Percentiles rank a stretch among this genome's conserved stretches.
These are phyloP conservation scores for Syngnathoides biaculeatus DNA, from an alignment of 2,113 vertebrate genomes.

Conservation along the genomic window DNA sequence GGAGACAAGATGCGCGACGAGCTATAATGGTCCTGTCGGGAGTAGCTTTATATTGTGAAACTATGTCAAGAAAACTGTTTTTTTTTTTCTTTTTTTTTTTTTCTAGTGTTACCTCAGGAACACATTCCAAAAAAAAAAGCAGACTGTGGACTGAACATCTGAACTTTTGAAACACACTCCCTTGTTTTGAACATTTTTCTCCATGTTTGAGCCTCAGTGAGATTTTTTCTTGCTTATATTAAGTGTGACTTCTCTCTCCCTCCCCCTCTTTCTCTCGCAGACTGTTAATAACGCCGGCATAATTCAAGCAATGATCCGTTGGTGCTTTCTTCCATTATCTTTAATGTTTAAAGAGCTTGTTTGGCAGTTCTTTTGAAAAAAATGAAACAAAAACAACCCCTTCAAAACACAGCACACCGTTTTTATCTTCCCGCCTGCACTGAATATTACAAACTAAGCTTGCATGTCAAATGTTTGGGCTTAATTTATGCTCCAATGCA, in stretches of 20 bases:
- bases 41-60: conserved; percentile 39
- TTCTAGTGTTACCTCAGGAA: conserved; percentile 57
- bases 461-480: conserved; percentile 24
- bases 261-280: conserved; percentile 8
- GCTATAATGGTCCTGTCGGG: conserved; percentile 72
- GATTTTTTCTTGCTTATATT: conserved; percentile 67
- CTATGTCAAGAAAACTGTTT: conserved; percentile 15
- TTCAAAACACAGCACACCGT: background rate
- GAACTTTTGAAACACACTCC: conserved; percentile 14
- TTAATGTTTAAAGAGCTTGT: conserved; percentile 75
- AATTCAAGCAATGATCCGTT: conserved; percentile 6
- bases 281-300: conserved; percentile 1
- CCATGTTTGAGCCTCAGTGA: conserved; percentile 1
- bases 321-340: conserved; percentile 65
- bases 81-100: background rate
- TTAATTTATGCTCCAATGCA: conserved; percentile 10
- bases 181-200: background rate
- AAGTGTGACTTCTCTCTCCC: conserved; percentile 56
- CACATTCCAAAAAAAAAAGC: conserved; percentile 54
- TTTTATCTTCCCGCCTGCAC: conserved; percentile 42
- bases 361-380: conserved; percentile 15
- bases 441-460: conserved; percentile 33
- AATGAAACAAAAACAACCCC: background rate
- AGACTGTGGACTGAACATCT: conserved; percentile 43
- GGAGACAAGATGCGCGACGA: conserved; percentile 95